These are phyloP conservation scores for Erethizon dorsatum DNA, from an alignment of 2,797 vertebrate species.

Conservation along the genomic window DNA sequence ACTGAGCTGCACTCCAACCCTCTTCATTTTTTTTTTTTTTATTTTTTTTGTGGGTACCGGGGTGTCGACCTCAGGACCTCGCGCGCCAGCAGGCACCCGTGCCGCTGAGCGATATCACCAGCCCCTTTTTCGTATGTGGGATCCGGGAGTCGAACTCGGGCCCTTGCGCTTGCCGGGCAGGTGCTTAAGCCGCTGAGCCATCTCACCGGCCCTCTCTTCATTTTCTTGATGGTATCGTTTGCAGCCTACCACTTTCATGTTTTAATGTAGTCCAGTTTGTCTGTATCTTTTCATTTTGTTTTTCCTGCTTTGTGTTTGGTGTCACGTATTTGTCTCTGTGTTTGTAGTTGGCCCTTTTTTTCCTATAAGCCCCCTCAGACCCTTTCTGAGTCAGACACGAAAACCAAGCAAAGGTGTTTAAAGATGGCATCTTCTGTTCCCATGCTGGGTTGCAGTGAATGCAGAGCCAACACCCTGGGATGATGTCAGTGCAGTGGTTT, in stretches of 20 bases:
- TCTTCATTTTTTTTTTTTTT: neutral
- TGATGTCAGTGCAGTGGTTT: neutral
- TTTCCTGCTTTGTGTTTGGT: neutral
- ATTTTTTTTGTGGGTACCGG: no score
- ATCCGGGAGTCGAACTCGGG: no score
- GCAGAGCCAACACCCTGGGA: neutral
- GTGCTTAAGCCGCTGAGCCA: no score
- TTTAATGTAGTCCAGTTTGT: neutral
- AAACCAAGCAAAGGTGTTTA: neutral
- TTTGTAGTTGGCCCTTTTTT: neutral
- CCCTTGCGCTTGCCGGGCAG: no score
- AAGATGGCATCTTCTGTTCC: neutral
- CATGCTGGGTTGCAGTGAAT: neutral
- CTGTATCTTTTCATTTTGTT: neutral
- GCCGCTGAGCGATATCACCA: no score
- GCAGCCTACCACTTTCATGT: neutral
- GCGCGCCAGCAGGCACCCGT: no score
- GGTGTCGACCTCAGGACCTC: no score
- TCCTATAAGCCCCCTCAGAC: neutral
- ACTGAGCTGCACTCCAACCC: no score
- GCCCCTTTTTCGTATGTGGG: no score
- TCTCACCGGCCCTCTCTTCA: neutral
- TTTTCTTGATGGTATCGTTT: neutral
- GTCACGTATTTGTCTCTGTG: neutral
- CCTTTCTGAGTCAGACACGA: neutral